A percentile compares a stretch with the other conserved stretches of the same genome.
phyloP scores from a whole-genome alignment of 2,113 vertebrate genomes.

The Chrysochloris asiatica region DNA sequence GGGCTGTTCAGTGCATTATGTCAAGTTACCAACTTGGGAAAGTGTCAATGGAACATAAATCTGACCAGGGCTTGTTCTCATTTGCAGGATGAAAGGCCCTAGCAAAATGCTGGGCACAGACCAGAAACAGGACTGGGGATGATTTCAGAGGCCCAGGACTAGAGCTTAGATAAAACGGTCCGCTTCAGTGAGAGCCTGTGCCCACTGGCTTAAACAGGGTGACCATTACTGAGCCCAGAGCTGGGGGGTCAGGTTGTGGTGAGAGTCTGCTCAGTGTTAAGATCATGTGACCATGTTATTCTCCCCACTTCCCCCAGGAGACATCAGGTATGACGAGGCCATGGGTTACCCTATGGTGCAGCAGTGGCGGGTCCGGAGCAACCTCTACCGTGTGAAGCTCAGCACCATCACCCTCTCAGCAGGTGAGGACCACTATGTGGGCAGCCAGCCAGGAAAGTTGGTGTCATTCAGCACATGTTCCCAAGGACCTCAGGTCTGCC shows the following conservation, averaged over 20 bases:
- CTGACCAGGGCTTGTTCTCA: neutral
- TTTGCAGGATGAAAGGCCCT: neutral
- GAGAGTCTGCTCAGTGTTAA: accelerated
- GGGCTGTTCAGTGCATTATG: no score
- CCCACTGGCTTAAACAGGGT: neutral
- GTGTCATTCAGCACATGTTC: accelerated
- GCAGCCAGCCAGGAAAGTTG: accelerated
- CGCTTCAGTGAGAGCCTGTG: neutral
- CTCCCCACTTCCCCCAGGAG: slow-evolving; percentile 82
- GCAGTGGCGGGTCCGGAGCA: slow-evolving; percentile 97
- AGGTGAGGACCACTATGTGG: slow-evolving; percentile 88
- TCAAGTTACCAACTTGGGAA: neutral
- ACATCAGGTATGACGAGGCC: slow-evolving; percentile 94
- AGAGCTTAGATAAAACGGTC: neutral
- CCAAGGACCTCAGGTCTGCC: neutral
- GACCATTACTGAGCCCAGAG: neutral
- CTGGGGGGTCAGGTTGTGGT: neutral
- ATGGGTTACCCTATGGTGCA: slow-evolving; percentile 98
- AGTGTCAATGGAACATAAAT: no score
- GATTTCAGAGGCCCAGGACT: neutral
- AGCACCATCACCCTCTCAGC: slow-evolving; percentile 95
- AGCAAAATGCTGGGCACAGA: neutral
- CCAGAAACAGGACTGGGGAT: neutral
- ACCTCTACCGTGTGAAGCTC: slow-evolving; percentile 97
- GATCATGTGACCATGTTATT: neutral